phyloP scores from a whole-genome alignment of 2,113 vertebrate species.

The Boleophthalmus pectinirostris region DNA sequence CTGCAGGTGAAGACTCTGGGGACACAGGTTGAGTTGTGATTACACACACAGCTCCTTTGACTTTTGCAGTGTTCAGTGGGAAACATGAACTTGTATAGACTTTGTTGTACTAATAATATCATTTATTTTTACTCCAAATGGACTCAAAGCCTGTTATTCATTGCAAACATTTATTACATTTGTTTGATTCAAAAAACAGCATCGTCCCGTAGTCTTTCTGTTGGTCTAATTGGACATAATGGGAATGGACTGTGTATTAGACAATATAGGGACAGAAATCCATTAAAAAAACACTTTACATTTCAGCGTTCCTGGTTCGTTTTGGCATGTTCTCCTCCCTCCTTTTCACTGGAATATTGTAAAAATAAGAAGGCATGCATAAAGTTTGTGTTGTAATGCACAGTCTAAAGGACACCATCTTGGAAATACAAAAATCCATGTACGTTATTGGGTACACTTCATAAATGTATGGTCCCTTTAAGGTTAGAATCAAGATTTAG shows the following conservation, averaged over 20 bases:
- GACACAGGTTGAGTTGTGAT: too few species aligned
- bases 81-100: conserved; percentile 1
- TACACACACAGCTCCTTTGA: background rate
- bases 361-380: conserved; percentile 78
- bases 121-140: conserved; percentile 10
- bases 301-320: conserved; percentile 45
- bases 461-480: conserved; percentile 64
- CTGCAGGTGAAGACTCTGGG: too few species aligned
- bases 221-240: conserved; percentile 54
- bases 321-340: conserved; percentile 66
- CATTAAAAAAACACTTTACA: conserved; percentile 28
- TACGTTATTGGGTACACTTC: conserved; percentile 73
- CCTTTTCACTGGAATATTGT: conserved; percentile 54
- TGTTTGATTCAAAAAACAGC: conserved; percentile 72
- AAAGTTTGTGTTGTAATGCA: conserved; percentile 72
- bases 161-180: conserved; percentile 83
- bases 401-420: conserved; percentile 58
- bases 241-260: conserved; percentile 51
- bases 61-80: background rate
- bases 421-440: conserved; percentile 68
- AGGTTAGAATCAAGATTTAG: background rate
- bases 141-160: conserved; percentile 67
- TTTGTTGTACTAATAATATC: conserved; percentile 3
- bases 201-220: conserved; percentile 49
- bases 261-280: conserved; percentile 63